These are phyloP conservation scores for Neoarius graeffei DNA, from an alignment of 2,113 vertebrate species.

Conservation along the genomic window DNA sequence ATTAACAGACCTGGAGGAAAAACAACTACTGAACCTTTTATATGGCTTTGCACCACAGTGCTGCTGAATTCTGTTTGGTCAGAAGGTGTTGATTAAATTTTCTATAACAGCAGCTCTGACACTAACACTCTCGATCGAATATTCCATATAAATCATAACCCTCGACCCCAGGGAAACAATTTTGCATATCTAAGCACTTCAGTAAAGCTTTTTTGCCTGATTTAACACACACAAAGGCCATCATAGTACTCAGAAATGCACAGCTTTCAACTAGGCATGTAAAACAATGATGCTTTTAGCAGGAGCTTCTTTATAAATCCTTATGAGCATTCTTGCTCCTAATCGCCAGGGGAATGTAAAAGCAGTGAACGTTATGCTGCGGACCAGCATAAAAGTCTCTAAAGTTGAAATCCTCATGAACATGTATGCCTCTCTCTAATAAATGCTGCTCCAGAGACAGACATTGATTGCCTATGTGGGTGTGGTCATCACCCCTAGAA, in stretches of 20 bases:
- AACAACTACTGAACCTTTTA: neutral
- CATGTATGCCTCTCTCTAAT: neutral
- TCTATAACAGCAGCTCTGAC: neutral
- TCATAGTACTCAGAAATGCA: neutral
- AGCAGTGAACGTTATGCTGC: neutral
- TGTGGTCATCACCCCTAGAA: constrained; percentile 25
- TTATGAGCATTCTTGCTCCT: neutral
- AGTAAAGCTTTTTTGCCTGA: neutral
- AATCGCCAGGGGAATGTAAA: neutral
- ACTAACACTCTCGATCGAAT: neutral
- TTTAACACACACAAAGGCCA: neutral
- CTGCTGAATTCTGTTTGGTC: neutral
- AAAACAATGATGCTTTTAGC: neutral
- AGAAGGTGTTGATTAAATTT: neutral
- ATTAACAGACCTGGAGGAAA: neutral
- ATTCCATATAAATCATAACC: neutral
- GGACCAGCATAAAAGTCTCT: neutral
- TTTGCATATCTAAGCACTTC: neutral
- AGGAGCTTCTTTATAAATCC: neutral
- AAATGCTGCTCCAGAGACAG: neutral
- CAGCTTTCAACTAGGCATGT: no score
- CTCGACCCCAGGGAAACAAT: neutral
- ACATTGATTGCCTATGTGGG: constrained; percentile 7
- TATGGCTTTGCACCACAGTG: neutral
- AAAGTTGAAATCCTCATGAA: neutral